Base-by-base conservation (phyloP, 2,797 vertebrate genomes). In the Phoebastria nigripes region DNA sequence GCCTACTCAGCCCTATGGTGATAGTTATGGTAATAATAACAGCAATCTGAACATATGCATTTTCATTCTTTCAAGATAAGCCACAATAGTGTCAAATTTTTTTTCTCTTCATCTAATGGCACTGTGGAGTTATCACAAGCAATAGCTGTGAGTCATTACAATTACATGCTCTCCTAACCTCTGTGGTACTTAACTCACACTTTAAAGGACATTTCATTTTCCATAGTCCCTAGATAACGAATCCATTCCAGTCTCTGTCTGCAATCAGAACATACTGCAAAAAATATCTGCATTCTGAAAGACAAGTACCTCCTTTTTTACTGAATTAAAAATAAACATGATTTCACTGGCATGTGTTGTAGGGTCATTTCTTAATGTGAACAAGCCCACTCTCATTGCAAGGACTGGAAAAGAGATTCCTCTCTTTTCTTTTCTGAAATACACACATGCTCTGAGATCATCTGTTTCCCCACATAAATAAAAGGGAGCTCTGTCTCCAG, bases 381-480 rank as follows among this genome's bases (percentile, higher is more conserved):
- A 82, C 39, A 84, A 72, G 59, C 11, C 10, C 26, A 58, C 16
- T 9, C 44, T 31, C 58, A 33, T 46, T 79, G 31, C 35, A 66
- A 70, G 46, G 58, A 35, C 47, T 73, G 35, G 39, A 58, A 71
- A 81, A 81, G 24, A 83, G 35, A n/a, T 82, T 86, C 66, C 19
- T 88, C 49, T 77, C 25, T 37, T 82, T 76, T 37, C 29, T 79
- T 84, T 81, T 39, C 56, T 82, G 82, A 91, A 78, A 59, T 33
- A 19, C 2, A 59, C 31, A 66, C 35, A 21, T 5, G 2, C 39
- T 69, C 51, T 67, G 82, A 85, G 73, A 82, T 41, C 10, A 56
- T 74, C 84, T 91, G 55, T 86, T 95, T 91, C 80, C 69, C 26
- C n/a, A 8, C 41, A 61, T 76, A 95, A 96, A 87, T 87, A 95